A percentile compares a stretch with the other conserved stretches of the same genome.
phyloP scores from a whole-genome alignment of 1,140 invertebrate genomes.

The Anagrus nilaparvatae region DNA sequence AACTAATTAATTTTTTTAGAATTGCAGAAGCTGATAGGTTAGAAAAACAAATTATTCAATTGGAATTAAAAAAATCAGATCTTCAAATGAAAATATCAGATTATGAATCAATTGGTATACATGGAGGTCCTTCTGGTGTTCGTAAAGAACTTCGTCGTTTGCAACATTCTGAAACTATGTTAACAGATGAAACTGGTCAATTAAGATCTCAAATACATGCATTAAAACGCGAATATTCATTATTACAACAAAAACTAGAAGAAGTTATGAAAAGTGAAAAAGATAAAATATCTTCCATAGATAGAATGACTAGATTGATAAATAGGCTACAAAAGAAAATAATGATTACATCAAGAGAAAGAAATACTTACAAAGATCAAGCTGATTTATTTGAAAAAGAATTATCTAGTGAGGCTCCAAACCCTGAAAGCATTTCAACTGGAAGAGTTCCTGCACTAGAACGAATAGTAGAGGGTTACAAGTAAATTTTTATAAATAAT shows the following conservation, averaged over 20 bases:
- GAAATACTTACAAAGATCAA: slow-evolving; percentile 65
- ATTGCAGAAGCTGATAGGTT: slow-evolving; percentile 33
- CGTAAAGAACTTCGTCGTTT: slow-evolving; percentile 36
- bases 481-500: slow-evolving; percentile 20
- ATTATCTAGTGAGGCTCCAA: slow-evolving; percentile 41
- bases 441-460: slow-evolving; percentile 34
- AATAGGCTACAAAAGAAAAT: slow-evolving; percentile 45
- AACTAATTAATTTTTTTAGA: no score
- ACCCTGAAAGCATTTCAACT: slow-evolving; percentile 19
- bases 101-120: slow-evolving; percentile 35
- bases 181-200: slow-evolving; percentile 35
- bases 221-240: slow-evolving; percentile 26
- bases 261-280: slow-evolving; percentile 30
- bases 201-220: slow-evolving; percentile 29
- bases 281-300: slow-evolving; percentile 27
- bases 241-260: slow-evolving; percentile 28
- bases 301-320: slow-evolving; percentile 38
- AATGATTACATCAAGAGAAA: slow-evolving; percentile 59
- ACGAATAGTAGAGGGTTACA: slow-evolving; percentile 32
- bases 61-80: slow-evolving; percentile 27
- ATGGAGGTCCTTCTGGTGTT: slow-evolving; percentile 25
- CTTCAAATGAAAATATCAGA: slow-evolving; percentile 28
- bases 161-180: slow-evolving; percentile 31
- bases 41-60: slow-evolving; percentile 27
- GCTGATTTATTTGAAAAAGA: slow-evolving; percentile 76